Conservation (phyloP, 2,888 invertebrate species). For the Lasioglossum oenotherae region DNA sequence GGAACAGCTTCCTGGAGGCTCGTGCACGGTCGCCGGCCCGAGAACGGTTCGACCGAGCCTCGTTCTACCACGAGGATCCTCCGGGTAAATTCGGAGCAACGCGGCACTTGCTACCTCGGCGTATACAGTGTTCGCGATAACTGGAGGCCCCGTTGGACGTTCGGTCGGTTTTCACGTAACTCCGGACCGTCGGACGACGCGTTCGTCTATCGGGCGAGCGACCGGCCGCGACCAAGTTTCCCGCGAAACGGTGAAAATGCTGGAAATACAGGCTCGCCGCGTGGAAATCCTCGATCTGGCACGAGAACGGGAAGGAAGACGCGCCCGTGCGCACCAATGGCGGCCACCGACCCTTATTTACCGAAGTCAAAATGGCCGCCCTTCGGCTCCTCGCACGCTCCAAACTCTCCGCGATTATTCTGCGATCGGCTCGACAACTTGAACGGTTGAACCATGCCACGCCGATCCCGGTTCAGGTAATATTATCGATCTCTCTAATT, state of each 20-base stretch:
- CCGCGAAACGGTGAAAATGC: constrained; percentile 48
- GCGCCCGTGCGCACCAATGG: constrained; percentile 83
- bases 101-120: constrained; percentile 75
- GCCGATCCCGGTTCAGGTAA: constrained; percentile 67
- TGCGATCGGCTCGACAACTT: constrained; percentile 25
- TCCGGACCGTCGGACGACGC: constrained; percentile 40
- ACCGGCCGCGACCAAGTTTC: constrained; percentile 33
- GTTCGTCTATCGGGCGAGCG: constrained; percentile 45
- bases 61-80: constrained; percentile 7
- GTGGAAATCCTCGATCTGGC: constrained; percentile 61
- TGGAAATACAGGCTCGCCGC: constrained; percentile 33
- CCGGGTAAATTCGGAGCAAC: constrained; percentile 66
- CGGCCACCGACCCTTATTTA: constrained; percentile 82
- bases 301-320: constrained; percentile 79
- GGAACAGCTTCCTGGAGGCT: not conserved
- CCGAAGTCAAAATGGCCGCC: constrained; percentile 81
- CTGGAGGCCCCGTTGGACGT: constrained; percentile 62
- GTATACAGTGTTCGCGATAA: constrained; percentile 74
- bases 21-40: constrained; percentile 14
- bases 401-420: constrained; percentile 60
- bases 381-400: constrained; percentile 78
- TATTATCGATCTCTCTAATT: not conserved
- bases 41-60: not conserved
- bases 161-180: constrained; percentile 61
- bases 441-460: constrained; percentile 36